A percentile compares a stretch with the other conserved stretches of the same genome.
Conservation (phyloP, 2,888 invertebrate species). For the Hypselothyrea guttata region DNA sequence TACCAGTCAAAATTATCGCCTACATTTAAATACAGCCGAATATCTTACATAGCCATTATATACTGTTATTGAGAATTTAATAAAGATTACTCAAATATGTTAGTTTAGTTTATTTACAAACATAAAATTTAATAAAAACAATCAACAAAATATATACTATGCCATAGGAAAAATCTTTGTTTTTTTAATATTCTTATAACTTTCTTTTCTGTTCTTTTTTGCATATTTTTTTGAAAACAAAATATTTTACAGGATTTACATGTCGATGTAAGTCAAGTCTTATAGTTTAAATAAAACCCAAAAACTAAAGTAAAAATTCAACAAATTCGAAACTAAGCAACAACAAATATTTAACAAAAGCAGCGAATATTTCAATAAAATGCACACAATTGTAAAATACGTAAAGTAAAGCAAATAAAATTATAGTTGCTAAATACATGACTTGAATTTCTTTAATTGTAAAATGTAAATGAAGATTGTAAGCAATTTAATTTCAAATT, state of each 20-base stretch:
- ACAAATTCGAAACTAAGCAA: slow-evolving; percentile 28
- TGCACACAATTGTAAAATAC: no score
- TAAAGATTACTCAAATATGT: slow-evolving; percentile 17
- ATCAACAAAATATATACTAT: slow-evolving; percentile 21
- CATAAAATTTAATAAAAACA: slow-evolving; percentile 23
- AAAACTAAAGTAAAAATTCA: slow-evolving; percentile 35
- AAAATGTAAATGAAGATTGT: no score
- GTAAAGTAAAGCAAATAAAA: no score
- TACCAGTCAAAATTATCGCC: no score
- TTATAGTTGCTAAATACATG: no score
- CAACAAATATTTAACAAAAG: slow-evolving; percentile 41
- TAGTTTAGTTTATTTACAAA: slow-evolving; percentile 40
- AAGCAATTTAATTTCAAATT: slow-evolving; percentile 10
- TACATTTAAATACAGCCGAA: not conserved
- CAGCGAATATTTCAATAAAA: no score
- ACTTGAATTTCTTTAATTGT: no score
- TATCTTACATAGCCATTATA: not conserved
- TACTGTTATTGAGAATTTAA: no score
- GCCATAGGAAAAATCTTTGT: slow-evolving; percentile 48
- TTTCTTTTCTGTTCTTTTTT: slow-evolving; percentile 79
- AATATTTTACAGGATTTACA: slow-evolving; percentile 84
- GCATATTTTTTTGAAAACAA: slow-evolving; percentile 71
- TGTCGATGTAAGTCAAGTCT: slow-evolving; percentile 84
- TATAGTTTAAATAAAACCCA: slow-evolving; percentile 66
- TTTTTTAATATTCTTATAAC: slow-evolving; percentile 70